Percentiles rank a stretch among this genome's conserved stretches.
phyloP scores from a whole-genome alignment of 2,888 invertebrate genomes.

The Litoditis marina region DNA sequence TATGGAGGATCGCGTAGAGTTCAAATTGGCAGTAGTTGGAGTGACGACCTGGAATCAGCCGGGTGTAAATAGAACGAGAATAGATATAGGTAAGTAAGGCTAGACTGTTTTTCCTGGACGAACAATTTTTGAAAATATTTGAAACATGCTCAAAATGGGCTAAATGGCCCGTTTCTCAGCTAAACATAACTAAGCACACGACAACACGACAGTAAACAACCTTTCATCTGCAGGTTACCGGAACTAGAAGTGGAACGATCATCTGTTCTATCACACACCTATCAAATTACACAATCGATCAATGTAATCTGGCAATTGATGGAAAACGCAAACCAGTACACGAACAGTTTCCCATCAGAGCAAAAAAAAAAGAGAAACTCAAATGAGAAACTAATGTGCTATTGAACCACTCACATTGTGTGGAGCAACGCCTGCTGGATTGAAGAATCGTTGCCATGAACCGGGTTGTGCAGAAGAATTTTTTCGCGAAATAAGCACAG shows the following conservation, averaged over 20 bases:
- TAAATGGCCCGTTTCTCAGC: neutral
- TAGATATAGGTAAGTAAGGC: too few species aligned
- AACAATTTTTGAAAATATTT: neutral
- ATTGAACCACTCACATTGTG: slow-evolving; percentile 12
- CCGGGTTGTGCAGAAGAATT: slow-evolving; percentile 8
- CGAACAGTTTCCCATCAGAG: neutral
- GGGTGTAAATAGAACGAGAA: too few species aligned
- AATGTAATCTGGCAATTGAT: too few species aligned
- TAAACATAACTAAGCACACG: neutral
- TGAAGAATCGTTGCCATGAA: slow-evolving; percentile 12
- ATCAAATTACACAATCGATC: too few species aligned
- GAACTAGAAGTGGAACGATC: too few species aligned
- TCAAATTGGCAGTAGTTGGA: slow-evolving; percentile 4
- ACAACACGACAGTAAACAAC: neutral
- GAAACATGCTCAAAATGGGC: too few species aligned
- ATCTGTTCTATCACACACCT: too few species aligned
- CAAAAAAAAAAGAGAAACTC: neutral
- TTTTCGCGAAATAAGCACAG: slow-evolving; percentile 13
- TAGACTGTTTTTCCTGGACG: too few species aligned
- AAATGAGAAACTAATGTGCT: neutral
- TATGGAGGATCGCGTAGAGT: neutral
- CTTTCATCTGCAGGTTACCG: too few species aligned
- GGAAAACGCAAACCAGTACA: too few species aligned
- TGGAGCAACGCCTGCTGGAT: slow-evolving; percentile 8
- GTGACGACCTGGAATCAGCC: slow-evolving; percentile 12